Percentiles rank a stretch among this genome's conserved stretches.
These are phyloP conservation scores for Thunnus maccoyii DNA, from an alignment of 2,113 vertebrate species.

Conservation along the genomic window DNA sequence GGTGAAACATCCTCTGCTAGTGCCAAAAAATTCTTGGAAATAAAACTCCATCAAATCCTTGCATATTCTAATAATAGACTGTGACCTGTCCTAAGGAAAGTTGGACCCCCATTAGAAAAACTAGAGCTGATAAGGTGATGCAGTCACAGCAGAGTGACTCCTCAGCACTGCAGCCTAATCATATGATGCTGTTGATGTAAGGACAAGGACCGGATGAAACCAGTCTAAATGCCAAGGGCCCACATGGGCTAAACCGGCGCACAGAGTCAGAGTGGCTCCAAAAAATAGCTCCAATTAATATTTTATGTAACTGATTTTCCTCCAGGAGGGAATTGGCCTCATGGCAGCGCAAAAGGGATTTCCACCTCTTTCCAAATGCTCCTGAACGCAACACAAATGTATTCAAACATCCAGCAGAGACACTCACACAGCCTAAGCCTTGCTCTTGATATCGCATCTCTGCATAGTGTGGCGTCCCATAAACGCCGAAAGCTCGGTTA, in stretches of 20 bases:
- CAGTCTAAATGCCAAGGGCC: constrained; percentile 59
- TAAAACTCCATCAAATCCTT: background rate
- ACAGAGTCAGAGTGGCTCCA: background rate
- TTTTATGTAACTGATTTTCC: background rate
- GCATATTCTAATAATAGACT: background rate
- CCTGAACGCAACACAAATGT: constrained; percentile 57
- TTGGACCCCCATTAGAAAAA: background rate
- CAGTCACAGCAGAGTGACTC: constrained; percentile 31
- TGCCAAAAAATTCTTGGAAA: constrained; percentile 16
- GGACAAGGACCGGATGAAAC: constrained; percentile 73
- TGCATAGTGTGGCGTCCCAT: background rate
- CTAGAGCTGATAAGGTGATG: constrained; percentile 11
- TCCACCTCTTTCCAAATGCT: background rate
- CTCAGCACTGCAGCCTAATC: constrained; percentile 53
- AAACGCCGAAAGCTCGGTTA: constrained; percentile 11
- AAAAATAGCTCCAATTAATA: background rate
- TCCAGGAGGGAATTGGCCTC: background rate
- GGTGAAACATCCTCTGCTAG: constrained; percentile 21
- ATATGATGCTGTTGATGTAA: constrained; percentile 73
- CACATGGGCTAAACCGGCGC: constrained; percentile 20
- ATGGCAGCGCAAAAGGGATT: background rate
- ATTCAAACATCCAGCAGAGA: background rate
- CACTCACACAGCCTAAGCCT: background rate
- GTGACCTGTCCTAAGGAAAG: background rate
- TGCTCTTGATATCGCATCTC: background rate